Evolutionary conservation across 2,113 vertebrate genomes (phyloP), one percentile per base, ranked within the genome.

Genomic region (Myotis brandtii): DNA sequence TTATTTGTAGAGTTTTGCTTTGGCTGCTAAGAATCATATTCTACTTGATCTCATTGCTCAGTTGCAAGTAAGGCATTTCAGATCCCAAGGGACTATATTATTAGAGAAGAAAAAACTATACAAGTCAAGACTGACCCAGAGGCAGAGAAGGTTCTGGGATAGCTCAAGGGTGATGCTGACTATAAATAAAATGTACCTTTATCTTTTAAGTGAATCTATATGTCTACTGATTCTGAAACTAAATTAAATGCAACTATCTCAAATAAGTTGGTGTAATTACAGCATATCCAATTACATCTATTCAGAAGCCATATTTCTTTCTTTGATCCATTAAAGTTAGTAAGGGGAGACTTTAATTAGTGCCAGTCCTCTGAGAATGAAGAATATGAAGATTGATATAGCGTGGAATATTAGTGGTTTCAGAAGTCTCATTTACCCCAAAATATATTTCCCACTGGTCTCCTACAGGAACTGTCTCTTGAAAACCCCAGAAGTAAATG

Each of bases 1-100:
- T 95, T 97, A 77, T 91, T 87, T 0, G 1, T 83, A 95, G 62
- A 48, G 1, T 70, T 72, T 96, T 95, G n/a, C 46, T 94, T 98
- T 96, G 96, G 93, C 88, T 96, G 73, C 66, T 59, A 94, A 96
- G 75, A 86, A 91, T 94, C 32, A 40, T 25, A 18, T 83, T 54
- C 30, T 11, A 54, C 14, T 56, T 46, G 66, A 72, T 94, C 64
- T 92, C 66, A 8, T 25, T 94, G 32, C 37, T 2, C 0, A 76
- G 8, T 81, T 48, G 75, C 69, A 92, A 92, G 30, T 9, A 25
- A 25, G 25, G 14, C 40, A 82, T 94, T 77, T 73, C 30, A 70
- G 9, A 62, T 95, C 80, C 18, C 72, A 50, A 76, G 62, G 27
- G 14, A 73, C 16, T 54, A 27, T 50, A 50, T 86, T 75, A 76